phyloP scores from a whole-genome alignment of 2,797 vertebrate species.

The Phoebastria nigripes region DNA sequence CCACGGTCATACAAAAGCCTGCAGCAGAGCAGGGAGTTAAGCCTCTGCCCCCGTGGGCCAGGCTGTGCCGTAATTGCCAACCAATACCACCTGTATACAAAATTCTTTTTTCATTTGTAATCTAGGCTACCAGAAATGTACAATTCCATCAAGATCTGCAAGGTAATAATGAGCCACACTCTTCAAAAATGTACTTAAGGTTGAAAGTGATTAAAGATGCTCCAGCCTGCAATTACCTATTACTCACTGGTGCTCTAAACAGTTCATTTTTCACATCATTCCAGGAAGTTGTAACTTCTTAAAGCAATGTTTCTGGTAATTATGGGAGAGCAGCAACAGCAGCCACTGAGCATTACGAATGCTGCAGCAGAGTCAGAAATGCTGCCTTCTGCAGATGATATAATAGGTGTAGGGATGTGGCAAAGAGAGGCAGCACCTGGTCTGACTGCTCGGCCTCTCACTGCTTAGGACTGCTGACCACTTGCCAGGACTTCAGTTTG shows the following conservation, averaged over 20 bases:
- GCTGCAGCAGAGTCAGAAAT: background rate
- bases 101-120: background rate
- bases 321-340: background rate
- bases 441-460: rapidly evolving
- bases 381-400: background rate
- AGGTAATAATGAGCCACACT: slow-evolving; percentile 17
- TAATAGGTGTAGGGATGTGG: rapidly evolving
- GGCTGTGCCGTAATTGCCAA: background rate
- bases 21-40: background rate
- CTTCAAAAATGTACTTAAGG: slow-evolving; percentile 45
- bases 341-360: background rate
- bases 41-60: background rate
- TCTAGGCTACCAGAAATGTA: background rate
- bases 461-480: background rate
- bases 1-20: rapidly evolving
- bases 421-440: background rate
- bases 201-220: slow-evolving; percentile 54
- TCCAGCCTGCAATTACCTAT: slow-evolving; percentile 48
- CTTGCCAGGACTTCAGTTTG: rapidly evolving
- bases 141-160: slow-evolving; percentile 3
- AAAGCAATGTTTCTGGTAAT: slow-evolving; percentile 8
- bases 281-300: slow-evolving; percentile 21
- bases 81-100: background rate
- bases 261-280: slow-evolving; percentile 34
- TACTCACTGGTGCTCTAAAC: slow-evolving; percentile 12